phyloP scores from a whole-genome alignment of 2,797 vertebrate genomes.

The Crenichthys baileyi region DNA sequence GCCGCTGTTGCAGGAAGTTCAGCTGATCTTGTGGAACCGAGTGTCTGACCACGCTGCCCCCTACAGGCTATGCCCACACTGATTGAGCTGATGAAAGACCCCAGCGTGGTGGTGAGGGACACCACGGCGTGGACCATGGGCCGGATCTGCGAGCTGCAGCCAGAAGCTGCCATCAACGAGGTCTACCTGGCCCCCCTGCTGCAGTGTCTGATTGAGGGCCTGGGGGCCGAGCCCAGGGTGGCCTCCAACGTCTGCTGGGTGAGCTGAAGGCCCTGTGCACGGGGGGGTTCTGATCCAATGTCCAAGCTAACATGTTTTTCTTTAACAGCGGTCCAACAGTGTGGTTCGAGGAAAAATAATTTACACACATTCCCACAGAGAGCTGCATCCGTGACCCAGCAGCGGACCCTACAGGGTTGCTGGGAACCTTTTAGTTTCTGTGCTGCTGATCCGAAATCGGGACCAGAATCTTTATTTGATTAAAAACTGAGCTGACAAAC shows the following conservation, averaged over 20 bases:
- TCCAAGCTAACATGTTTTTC: no score
- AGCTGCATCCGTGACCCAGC: no score
- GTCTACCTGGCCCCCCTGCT: constrained; percentile 91
- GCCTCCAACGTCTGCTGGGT: constrained; percentile 99
- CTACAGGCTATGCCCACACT: constrained; percentile 93
- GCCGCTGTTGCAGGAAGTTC: not conserved
- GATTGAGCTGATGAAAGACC: constrained; percentile 98
- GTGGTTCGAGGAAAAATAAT: no score
- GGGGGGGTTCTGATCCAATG: not conserved
- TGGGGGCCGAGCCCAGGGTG: constrained; percentile 93
- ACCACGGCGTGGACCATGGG: constrained; percentile 98
- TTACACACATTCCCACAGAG: no score
- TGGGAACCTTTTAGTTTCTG: no score
- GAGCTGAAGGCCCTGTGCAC: not conserved
- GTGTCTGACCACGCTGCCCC: not conserved
- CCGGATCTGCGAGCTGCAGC: constrained; percentile 95
- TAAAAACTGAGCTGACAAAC: no score
- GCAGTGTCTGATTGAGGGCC: constrained; percentile 96
- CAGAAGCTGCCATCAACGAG: constrained; percentile 96
- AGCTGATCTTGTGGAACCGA: fast-evolving
- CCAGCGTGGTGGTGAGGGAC: constrained; percentile 95
- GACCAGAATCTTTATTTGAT: no score
- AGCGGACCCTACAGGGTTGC: no score
- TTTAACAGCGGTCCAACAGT: no score
- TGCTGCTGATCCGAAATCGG: no score